These are phyloP conservation scores for Alouatta palliata DNA, from an alignment of 2,113 vertebrate genomes.

Conservation along the genomic window DNA sequence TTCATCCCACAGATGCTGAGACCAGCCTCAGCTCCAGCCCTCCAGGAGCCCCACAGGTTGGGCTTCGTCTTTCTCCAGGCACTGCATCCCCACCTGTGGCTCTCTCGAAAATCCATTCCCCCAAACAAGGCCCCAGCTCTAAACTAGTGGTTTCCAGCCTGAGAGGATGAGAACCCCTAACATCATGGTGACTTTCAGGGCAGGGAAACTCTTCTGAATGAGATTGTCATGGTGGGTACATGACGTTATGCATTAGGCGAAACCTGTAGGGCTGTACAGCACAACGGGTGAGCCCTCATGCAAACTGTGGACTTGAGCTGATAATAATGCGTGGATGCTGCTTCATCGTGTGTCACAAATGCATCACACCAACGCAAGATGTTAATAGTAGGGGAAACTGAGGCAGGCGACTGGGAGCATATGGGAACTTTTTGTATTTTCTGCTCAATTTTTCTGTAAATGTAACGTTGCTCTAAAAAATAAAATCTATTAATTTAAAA, in stretches of 20 bases:
- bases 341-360: not conserved
- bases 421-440: not conserved
- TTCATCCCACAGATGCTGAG: no score
- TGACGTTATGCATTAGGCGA: not conserved
- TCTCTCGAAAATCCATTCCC: not conserved
- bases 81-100: not conserved
- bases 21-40: not conserved
- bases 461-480: not conserved
- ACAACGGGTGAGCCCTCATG: accelerated
- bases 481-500: not conserved
- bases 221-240: accelerated
- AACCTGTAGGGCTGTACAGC: not conserved
- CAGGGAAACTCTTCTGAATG: not conserved
- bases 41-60: accelerated
- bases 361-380: no score
- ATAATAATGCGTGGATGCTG: not conserved
- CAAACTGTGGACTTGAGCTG: not conserved
- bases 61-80: no score
- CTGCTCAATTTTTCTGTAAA: not conserved
- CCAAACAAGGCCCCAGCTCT: not conserved
- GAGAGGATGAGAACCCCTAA: not conserved
- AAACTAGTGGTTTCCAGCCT: not conserved
- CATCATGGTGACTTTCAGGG: not conserved
- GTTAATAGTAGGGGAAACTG: not conserved
- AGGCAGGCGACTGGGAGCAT: not conserved